Conservation (phyloP, 2,113 vertebrate species). For the Muntiacus muntjak region DNA sequence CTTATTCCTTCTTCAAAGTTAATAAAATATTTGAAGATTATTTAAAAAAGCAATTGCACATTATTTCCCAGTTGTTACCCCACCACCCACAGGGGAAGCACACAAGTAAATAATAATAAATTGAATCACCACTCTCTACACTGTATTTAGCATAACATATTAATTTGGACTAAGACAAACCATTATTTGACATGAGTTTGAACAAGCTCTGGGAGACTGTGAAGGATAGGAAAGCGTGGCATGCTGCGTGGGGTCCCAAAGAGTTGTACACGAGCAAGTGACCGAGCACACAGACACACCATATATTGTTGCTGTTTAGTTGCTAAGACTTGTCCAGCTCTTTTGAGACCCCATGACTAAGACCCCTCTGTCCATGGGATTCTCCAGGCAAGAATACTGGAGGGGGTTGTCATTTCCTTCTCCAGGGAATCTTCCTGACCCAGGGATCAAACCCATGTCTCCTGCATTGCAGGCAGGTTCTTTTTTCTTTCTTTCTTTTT, state of each 20-base stretch:
- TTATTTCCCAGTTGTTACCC: background rate
- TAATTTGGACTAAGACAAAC: constrained; percentile 17
- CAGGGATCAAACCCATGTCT: background rate
- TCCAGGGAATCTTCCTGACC: background rate
- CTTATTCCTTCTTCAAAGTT: constrained; percentile 12
- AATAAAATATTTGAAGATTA: constrained; percentile 3
- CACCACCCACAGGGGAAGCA: background rate
- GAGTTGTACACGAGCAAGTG: background rate
- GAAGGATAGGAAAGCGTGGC: background rate
- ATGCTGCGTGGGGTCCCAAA: background rate
- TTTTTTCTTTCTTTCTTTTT: background rate
- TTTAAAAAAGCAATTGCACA: background rate
- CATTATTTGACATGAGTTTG: background rate
- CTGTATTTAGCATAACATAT: background rate
- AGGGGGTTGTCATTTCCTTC: background rate
- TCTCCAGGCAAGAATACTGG: background rate
- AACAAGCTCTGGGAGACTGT: background rate
- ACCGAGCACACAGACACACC: background rate
- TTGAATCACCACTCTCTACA: background rate
- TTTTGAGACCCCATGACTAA: background rate
- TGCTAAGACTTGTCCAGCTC: background rate
- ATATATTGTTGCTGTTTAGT: background rate
- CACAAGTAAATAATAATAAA: background rate
- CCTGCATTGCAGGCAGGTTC: background rate
- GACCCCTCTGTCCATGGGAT: background rate